phyloP scores from a whole-genome alignment of 1,140 invertebrate genomes.

The Nymphalis io region DNA sequence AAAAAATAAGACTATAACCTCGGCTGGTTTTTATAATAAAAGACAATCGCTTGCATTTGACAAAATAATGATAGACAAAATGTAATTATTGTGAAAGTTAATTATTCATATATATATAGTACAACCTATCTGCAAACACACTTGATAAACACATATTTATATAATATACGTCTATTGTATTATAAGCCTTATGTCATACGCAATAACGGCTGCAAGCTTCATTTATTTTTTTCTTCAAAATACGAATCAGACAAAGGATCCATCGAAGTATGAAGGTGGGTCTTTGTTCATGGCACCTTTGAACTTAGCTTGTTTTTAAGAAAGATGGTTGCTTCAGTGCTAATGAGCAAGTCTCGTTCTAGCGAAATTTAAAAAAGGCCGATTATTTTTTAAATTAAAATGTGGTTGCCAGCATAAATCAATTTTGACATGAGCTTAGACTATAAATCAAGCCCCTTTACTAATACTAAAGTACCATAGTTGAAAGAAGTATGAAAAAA shows the following conservation, averaged over 20 bases:
- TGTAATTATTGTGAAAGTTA: too few species aligned
- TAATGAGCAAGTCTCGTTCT: conserved; percentile 24
- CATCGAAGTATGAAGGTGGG: conserved; percentile 34
- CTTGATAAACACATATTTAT: not conserved
- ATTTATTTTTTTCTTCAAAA: conserved; percentile 16
- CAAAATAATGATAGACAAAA: too few species aligned
- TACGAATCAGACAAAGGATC: conserved; percentile 21
- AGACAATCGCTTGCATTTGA: too few species aligned
- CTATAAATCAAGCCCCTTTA: too few species aligned
- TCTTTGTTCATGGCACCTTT: conserved; percentile 35
- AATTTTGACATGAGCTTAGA: too few species aligned
- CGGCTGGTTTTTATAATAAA: too few species aligned
- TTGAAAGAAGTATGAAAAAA: too few species aligned
- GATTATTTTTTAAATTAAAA: conserved; percentile 11
- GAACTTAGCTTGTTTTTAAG: conserved; percentile 25
- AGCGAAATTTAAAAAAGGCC: conserved; percentile 7
- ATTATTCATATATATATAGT: too few species aligned
- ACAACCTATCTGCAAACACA: too few species aligned
- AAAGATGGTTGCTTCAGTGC: conserved; percentile 21
- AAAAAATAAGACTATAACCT: too few species aligned
- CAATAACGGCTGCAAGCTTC: not conserved
- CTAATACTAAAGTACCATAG: too few species aligned
- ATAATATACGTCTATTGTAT: not conserved
- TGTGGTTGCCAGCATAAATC: too few species aligned
- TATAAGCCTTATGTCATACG: not conserved